phyloP scores from a whole-genome alignment of 2,113 vertebrate genomes.

The Tetraodon nigroviridis region DNA sequence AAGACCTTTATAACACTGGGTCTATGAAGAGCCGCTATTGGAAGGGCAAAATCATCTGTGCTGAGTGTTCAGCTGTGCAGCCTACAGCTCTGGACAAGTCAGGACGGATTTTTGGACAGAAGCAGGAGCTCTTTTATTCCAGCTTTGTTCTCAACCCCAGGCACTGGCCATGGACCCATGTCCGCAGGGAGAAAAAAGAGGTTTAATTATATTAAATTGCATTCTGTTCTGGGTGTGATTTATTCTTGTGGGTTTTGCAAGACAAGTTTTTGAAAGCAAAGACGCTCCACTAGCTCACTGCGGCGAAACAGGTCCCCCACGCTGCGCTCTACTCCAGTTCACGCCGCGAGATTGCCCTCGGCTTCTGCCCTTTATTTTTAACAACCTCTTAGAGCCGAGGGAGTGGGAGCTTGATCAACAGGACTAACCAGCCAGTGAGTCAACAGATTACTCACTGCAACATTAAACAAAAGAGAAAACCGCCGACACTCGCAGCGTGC shows the following conservation, averaged over 20 bases:
- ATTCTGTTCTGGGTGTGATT: constrained; percentile 1
- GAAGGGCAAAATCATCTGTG: constrained; percentile 12
- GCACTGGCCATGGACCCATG: too few relatives aligned
- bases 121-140: constrained; percentile 7
- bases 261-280: too few relatives aligned
- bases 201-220: too few relatives aligned
- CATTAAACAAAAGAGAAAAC: constrained; percentile 5
- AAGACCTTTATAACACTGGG: too few relatives aligned
- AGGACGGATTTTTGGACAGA: constrained; percentile 32
- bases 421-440: constrained; percentile 37
- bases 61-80: constrained; percentile 16
- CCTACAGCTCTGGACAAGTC: constrained; percentile 52
- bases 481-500: neutral
- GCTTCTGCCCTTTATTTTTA: constrained; percentile 37
- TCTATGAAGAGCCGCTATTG: too few relatives aligned
- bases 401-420: constrained; percentile 62
- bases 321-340: constrained; percentile 12
- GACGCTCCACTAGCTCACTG: neutral
- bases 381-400: constrained; percentile 31
- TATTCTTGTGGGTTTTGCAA: too few relatives aligned
- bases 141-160: too few relatives aligned
- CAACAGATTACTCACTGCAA: constrained; percentile 33
- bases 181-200: too few relatives aligned
- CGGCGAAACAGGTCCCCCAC: constrained; percentile 28
- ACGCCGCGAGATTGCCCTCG: constrained; percentile 35